These are phyloP conservation scores for Nasonovia ribisnigri DNA, from an alignment of 2,888 invertebrate genomes.

Conservation along the genomic window DNA sequence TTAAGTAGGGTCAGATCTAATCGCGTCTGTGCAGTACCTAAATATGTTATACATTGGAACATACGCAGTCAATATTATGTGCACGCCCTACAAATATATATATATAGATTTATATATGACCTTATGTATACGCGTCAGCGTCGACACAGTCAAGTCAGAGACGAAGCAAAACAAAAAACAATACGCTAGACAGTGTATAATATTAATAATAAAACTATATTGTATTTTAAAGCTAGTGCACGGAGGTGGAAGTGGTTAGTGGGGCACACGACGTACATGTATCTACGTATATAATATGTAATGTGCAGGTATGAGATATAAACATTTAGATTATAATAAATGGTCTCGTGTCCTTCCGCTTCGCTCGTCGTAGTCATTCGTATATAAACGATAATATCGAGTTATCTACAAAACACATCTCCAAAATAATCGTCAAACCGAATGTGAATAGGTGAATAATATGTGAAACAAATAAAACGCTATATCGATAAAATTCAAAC, in stretches of 20 bases:
- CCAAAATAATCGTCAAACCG: neutral
- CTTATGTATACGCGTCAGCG: neutral
- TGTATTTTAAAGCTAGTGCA: neutral
- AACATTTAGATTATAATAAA: slow-evolving; percentile 49
- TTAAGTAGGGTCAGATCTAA: slow-evolving; percentile 32
- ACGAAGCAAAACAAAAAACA: slow-evolving; percentile 17
- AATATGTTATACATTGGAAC: neutral
- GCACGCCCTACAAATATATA: neutral
- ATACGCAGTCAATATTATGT: neutral
- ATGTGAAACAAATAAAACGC: neutral
- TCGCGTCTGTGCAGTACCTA: neutral
- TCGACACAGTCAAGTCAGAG: neutral
- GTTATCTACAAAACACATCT: slow-evolving; percentile 4
- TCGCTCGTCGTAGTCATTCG: neutral
- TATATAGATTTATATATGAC: neutral
- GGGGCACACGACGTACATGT: neutral
- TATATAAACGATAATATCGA: neutral
- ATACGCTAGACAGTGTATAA: neutral
- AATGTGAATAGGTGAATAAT: neutral
- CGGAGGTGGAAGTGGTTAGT: slow-evolving; percentile 3
- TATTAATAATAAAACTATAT: slow-evolving; percentile 10
- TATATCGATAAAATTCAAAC: neutral
- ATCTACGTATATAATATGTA: neutral
- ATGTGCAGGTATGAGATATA: neutral
- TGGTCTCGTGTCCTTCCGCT: slow-evolving; percentile 32